Conservation (phyloP, 2,797 vertebrate species). For the Oryzias sinensis region DNA sequence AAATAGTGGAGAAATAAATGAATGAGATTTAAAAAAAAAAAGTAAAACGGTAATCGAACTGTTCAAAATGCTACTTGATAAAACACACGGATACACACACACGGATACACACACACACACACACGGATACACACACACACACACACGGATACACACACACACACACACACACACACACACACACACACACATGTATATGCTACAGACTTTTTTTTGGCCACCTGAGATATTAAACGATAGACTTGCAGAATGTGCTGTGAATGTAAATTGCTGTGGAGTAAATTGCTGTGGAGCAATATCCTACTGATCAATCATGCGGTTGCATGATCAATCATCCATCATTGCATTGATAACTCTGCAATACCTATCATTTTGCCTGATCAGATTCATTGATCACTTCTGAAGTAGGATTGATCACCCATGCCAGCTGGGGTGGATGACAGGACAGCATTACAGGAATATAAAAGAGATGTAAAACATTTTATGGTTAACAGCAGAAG, state of each 20-base stretch:
- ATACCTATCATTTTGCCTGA: slow-evolving; percentile 70
- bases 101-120: too few relatives aligned
- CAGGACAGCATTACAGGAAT: slow-evolving; percentile 38
- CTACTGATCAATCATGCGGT: slow-evolving; percentile 63
- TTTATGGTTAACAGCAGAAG: slow-evolving; percentile 22
- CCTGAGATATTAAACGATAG: slow-evolving; percentile 31
- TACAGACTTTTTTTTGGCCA: slow-evolving; percentile 10
- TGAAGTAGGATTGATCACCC: slow-evolving; percentile 54
- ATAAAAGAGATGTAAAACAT: slow-evolving; percentile 28
- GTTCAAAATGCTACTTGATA: too few relatives aligned
- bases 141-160: too few relatives aligned
- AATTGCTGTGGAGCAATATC: slow-evolving; percentile 65
- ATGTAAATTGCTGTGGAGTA: slow-evolving; percentile 47
- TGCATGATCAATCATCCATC: slow-evolving; percentile 74
- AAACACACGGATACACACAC: too few relatives aligned
- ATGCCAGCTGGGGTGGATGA: slow-evolving; percentile 32
- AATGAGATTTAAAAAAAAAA: background rate
- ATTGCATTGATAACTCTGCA: slow-evolving; percentile 72
- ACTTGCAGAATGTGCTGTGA: slow-evolving; percentile 28
- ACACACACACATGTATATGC: too few relatives aligned
- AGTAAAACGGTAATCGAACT: background rate
- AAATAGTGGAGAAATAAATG: background rate
- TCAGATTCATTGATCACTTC: slow-evolving; percentile 70
- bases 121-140: too few relatives aligned
- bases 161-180: too few relatives aligned